Evolutionary conservation across 2,113 vertebrate genomes (phyloP), one percentile per base, ranked within the genome.

Genomic region (Copsychus sechellarum): DNA sequence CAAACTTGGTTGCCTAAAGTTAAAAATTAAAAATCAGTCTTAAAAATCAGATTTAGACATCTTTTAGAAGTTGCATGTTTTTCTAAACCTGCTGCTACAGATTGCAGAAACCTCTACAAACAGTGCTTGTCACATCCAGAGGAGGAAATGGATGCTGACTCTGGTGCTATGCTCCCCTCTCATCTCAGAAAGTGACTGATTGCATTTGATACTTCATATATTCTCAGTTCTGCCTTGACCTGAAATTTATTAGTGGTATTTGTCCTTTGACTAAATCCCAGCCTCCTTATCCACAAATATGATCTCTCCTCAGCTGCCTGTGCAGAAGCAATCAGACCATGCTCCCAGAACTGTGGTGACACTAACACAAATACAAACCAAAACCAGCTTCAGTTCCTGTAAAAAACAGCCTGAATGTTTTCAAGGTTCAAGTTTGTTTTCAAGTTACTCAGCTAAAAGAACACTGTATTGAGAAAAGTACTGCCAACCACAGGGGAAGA

Each of bases 391-490:
- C 56, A 67, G 58, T n/a, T 93, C 78, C 85, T 86, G 60, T 90
- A 93, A 92, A 92, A 94, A 93, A 70, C 11, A 78, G 79, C 56
- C 76, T 62, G 51, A 73, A 65, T 56, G 51, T 77, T 80, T 90
- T 47, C 67, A 93, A 76, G 71, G 74, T 86, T 93, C 14, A 10
- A 40, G n/a, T n/a, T 47, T 65, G 29, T 53, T 48, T 65, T 40
- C 29, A 57, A 94, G 78, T 82, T 77, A 82, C 81, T 91, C 47
- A 86, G 28, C 61, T 89, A 60, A 81, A 86, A 87, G 43, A 89
- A 58, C 47, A 54, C 25, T 67, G 57, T 38, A 66, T 67, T 88
- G 54, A 51, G 26, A 65, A 57, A 88, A 86, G 26, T 14, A 31
- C 67, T 81, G 85, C 61, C 88, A 86, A 43, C 8, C 47, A 81